Percentiles rank a stretch among this genome's conserved stretches.
Evolutionary conservation across 2,113 vertebrate genomes (phyloP).

Genomic region (Osmerus mordax): DNA sequence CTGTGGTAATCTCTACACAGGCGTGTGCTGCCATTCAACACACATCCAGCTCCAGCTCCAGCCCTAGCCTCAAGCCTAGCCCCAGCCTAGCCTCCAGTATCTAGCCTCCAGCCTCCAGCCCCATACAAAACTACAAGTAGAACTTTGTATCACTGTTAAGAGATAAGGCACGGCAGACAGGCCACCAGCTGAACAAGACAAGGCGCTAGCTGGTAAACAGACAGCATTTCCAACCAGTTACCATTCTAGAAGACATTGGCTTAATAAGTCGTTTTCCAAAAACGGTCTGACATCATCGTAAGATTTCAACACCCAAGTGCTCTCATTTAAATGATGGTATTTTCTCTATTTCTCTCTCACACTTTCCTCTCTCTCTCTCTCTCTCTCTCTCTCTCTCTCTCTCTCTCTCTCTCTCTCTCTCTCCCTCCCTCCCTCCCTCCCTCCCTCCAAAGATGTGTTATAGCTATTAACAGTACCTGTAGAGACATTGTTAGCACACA

Average conservation of each 20-base stretch:
- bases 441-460: constrained; percentile 44
- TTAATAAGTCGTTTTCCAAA: constrained; percentile 29
- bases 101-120: neutral
- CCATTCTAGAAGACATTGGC: constrained; percentile 19
- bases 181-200: constrained; percentile 11
- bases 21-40: constrained; percentile 62
- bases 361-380: neutral
- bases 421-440: neutral
- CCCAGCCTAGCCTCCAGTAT: neutral
- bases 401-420: neutral
- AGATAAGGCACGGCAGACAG: neutral
- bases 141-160: neutral
- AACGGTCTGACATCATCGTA: constrained; percentile 32
- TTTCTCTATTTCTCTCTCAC: constrained; percentile 15
- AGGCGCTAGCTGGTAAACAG: too few species aligned
- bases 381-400: neutral
- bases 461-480: constrained; percentile 48
- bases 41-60: neutral
- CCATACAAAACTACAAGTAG: neutral
- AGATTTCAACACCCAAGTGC: constrained; percentile 24
- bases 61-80: neutral
- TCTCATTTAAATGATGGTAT: constrained; percentile 21
- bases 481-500: constrained; percentile 37
- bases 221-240: constrained; percentile 19
- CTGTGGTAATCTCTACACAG: constrained; percentile 58